Evolutionary conservation across 2,797 vertebrate genomes (phyloP), one percentile per base, ranked within the genome.

Genomic region (Pterois miles): DNA sequence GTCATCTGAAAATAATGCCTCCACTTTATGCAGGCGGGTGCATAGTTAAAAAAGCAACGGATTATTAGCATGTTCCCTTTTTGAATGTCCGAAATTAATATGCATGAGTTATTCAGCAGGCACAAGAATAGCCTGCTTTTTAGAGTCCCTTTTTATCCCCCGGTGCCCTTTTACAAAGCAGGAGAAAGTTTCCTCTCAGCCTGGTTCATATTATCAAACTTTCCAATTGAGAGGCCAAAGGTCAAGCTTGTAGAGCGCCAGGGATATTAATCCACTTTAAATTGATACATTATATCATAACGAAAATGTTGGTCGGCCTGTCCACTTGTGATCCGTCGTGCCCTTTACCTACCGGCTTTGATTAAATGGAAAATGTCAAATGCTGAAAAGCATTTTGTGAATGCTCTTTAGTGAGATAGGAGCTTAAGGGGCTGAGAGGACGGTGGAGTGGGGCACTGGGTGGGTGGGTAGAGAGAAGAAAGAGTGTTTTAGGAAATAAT

Each of bases 331-430:
- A 88, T 89, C 90, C 82, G 23, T 5, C n/a, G 46, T 80, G 91
- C 70, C 91, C 92, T 93, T 93, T 93, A 86, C 75, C 81, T 75
- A 23, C 58, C 23, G n/a, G 25, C 83, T 87, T 80, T 92, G 92
- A 94, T 94, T 93, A 94, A 91, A 93, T 91, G 91, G 90, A 89
- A 92, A 93, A 94, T 94, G 92, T 92, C 91, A 94, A 89, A 89
- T 7, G 86, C 78, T 87, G 83, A 87, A 83, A 90, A 91, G 89
- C 88, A 74, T 92, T 93, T 93, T 78, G 81, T 87, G 88, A 90
- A 88, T 68, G 84, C 86, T 90, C 86, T 86, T 90, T 90, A 84
- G 81, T 65, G 81, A 76, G 89, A 86, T 69, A 23, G 80, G 76
- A 77, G 86, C 82, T 88, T 54, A 81, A 78, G 67, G 71, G 73